These are phyloP conservation scores for Panthera tigris DNA, from an alignment of 2,113 vertebrate genomes.

Conservation along the genomic window DNA sequence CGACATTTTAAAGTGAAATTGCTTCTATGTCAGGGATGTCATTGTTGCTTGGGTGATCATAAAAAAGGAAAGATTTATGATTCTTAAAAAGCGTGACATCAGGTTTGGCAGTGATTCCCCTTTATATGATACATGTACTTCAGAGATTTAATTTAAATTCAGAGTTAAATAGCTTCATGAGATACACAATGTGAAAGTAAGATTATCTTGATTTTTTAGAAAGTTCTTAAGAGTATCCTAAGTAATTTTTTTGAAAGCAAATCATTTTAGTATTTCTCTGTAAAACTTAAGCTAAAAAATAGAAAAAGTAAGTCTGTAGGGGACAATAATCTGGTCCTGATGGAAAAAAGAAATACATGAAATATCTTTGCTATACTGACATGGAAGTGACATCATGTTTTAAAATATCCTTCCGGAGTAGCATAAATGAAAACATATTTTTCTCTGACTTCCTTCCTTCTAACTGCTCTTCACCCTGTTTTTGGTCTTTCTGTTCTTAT, in stretches of 20 bases:
- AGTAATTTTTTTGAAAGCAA: background rate
- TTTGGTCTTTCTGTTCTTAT: constrained; percentile 60
- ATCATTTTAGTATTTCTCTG: background rate
- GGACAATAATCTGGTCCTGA: constrained; percentile 42
- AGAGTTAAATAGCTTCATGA: constrained; percentile 51
- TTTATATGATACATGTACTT: constrained; percentile 28
- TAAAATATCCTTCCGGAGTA: constrained; percentile 55
- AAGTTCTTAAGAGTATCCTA: background rate
- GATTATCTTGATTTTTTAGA: constrained; percentile 30
- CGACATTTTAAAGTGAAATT: constrained; percentile 29
- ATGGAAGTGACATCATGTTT: constrained; percentile 72
- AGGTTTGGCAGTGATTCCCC: constrained; percentile 29
- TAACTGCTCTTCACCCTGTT: background rate
- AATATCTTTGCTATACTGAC: constrained; percentile 50
- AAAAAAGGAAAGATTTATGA: background rate
- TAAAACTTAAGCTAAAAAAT: constrained; percentile 40
- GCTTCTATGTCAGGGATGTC: background rate
- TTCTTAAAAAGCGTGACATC: constrained; percentile 36
- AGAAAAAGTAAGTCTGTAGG: background rate
- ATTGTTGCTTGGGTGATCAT: background rate
- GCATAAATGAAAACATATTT: constrained; percentile 74
- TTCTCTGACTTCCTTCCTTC: constrained; percentile 52
- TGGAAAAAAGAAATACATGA: constrained; percentile 36
- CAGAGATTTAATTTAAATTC: constrained; percentile 3
- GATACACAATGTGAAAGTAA: constrained; percentile 13